Evolutionary conservation across 2,888 invertebrate species (phyloP), one percentile per base, ranked within the genome.

Genomic region (Anarsia innoxiella): DNA sequence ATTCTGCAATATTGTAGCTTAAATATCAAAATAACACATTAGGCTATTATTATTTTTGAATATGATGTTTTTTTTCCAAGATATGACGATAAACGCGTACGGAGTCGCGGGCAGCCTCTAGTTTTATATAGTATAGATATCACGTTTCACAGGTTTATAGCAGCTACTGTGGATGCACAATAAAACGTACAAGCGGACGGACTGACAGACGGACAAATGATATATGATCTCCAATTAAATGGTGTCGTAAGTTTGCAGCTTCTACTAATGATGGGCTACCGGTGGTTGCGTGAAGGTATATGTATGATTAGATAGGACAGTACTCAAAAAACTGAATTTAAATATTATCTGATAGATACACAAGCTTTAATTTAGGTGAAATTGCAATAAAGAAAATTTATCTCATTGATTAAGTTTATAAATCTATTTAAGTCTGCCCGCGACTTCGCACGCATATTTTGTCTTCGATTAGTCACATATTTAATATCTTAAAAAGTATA

Each of bases 181-280:
- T 41, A 41, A 41, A 41, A 25, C 34, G 36, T 19, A 11, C 32
- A 11, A 59, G 13, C 35, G 23, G 55, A 57, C 60, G 53, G 60
- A 66, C 61, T 51, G 59, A 65, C 66, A 47, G 59, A 58, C 64
- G 52, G 53, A 49, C 57, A 48, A 44, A 58, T 79, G 79, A 80
- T 79, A 78, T 82, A 82, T 66, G 61, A 63, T 36, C 56, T 59
- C 70, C 79, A 80, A 80, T 83, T 79, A 72, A 72, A 65, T 55
- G 59, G 61, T 70, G 70, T 72, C 61, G 75, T 76, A 73, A 76
- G 75, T 74, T 72, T 52, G 77, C 69, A 47, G 67, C 65, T 52
- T 53, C 54, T 58, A 56, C 77, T 83, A 82, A 83, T 82, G 78
- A 77, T 51, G 66, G 56, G 79, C 83, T 75, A 79, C 79, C 53